Percentiles rank a stretch among this genome's conserved stretches.
Conservation (phyloP, 2,797 vertebrate genomes). For the Percopsis omiscomaycus region DNA sequence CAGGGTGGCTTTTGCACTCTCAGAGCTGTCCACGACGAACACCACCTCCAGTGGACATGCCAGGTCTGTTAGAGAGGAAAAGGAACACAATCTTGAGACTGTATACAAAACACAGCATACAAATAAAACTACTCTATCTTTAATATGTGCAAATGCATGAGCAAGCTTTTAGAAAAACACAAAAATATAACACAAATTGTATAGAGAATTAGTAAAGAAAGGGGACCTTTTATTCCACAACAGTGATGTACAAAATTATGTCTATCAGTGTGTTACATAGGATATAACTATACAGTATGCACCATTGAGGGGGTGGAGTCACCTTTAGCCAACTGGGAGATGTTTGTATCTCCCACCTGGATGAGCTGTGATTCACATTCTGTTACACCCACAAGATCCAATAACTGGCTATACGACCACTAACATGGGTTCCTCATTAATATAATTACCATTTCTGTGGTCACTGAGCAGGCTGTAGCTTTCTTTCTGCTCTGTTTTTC, state of each 20-base stretch:
- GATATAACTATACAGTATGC: neutral
- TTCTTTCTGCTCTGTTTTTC: slow-evolving; percentile 66
- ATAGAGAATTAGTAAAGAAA: too few species aligned
- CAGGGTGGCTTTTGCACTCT: slow-evolving; percentile 79
- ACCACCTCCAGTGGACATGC: slow-evolving; percentile 74
- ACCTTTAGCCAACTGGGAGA: neutral
- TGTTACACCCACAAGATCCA: slow-evolving; percentile 8
- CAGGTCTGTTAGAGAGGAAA: slow-evolving; percentile 43
- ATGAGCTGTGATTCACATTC: neutral
- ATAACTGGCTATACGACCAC: slow-evolving; percentile 3
- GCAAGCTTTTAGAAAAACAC: neutral
- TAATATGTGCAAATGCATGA: too few species aligned
- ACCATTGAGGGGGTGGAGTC: neutral
- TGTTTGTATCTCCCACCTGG: slow-evolving; percentile 15
- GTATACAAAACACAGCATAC: neutral
- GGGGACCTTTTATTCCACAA: too few species aligned
- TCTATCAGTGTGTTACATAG: too few species aligned
- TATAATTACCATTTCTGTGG: slow-evolving; percentile 67
- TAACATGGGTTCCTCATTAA: slow-evolving; percentile 24
- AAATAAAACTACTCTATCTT: neutral
- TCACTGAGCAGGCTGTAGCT: slow-evolving; percentile 65
- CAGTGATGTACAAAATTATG: too few species aligned
- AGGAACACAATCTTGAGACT: slow-evolving; percentile 2
- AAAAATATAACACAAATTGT: neutral
- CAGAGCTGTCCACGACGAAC: slow-evolving; percentile 91